These are phyloP conservation scores for Calliphora vomitoria DNA, from an alignment of 2,888 invertebrate species.

Conservation along the genomic window DNA sequence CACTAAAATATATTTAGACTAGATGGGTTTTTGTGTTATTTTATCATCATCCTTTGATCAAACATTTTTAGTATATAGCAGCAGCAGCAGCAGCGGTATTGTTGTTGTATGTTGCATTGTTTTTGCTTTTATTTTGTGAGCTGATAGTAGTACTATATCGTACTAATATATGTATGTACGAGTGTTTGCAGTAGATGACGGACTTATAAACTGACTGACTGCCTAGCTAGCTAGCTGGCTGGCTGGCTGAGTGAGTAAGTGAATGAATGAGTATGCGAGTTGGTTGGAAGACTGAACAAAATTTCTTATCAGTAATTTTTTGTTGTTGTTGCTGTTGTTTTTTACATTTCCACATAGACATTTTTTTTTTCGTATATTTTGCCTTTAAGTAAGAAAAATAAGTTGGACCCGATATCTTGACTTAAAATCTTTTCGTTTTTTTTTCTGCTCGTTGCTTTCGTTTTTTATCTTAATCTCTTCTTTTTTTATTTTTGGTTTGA, in stretches of 20 bases:
- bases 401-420: conserved; percentile 70
- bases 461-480: conserved; percentile 71
- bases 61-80: conserved; percentile 64
- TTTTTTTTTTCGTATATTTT: conserved; percentile 57
- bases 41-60: conserved; percentile 74
- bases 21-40: conserved; percentile 71
- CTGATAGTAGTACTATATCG: conserved; percentile 58
- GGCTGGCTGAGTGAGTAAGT: conserved; percentile 39
- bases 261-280: conserved; percentile 50
- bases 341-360: conserved; percentile 72
- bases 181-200: conserved; percentile 51
- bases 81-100: conserved; percentile 8
- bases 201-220: conserved; percentile 54
- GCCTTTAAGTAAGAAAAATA: conserved; percentile 73
- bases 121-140: conserved; percentile 48
- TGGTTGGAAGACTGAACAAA: conserved; percentile 71
- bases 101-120: conserved; percentile 46
- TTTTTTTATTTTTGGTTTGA: conserved; percentile 37
- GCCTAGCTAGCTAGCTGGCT: conserved; percentile 35
- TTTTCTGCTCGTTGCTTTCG: conserved; percentile 60
- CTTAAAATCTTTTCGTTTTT: conserved; percentile 70
- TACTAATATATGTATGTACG: neutral
- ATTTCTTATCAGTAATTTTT: conserved; percentile 72
- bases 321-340: conserved; percentile 29
- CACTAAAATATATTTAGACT: conserved; percentile 72